These are phyloP conservation scores for Vultur gryphus DNA, from an alignment of 2,797 vertebrate genomes.

Conservation along the genomic window DNA sequence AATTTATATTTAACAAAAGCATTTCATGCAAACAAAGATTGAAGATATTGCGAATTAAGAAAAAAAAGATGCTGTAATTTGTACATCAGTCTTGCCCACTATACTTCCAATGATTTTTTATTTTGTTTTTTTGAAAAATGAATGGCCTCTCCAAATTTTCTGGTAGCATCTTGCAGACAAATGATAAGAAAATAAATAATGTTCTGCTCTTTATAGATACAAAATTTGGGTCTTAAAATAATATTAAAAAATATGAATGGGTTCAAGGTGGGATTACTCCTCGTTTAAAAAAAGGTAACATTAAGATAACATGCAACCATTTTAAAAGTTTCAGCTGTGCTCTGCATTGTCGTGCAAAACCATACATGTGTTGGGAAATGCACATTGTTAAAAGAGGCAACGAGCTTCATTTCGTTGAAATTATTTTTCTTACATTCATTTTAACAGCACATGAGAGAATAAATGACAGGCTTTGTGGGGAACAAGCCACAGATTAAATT, in stretches of 20 bases:
- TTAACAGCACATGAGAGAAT: neutral
- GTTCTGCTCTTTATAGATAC: constrained; percentile 19
- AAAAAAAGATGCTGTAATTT: constrained; percentile 26
- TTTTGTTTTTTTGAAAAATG: neutral
- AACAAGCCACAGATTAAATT: neutral
- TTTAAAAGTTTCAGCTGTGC: neutral
- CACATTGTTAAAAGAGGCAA: neutral
- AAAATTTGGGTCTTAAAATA: neutral
- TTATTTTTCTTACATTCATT: neutral
- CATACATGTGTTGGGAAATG: neutral
- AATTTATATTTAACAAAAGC: constrained; percentile 72
- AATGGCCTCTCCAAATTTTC: neutral
- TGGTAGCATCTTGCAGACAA: neutral
- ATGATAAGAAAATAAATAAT: constrained; percentile 21
- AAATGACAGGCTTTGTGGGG: neutral
- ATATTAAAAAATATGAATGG: neutral
- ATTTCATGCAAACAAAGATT: constrained; percentile 71
- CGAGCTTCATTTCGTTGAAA: neutral
- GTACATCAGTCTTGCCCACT: constrained; percentile 33
- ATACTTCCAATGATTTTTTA: neutral
- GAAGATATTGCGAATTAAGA: constrained; percentile 1
- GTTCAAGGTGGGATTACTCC: neutral
- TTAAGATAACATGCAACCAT: neutral
- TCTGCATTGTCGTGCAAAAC: neutral
- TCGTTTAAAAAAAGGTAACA: neutral